Conservation (phyloP, 2,113 vertebrate species). For the Gasterosteus nipponicus region DNA sequence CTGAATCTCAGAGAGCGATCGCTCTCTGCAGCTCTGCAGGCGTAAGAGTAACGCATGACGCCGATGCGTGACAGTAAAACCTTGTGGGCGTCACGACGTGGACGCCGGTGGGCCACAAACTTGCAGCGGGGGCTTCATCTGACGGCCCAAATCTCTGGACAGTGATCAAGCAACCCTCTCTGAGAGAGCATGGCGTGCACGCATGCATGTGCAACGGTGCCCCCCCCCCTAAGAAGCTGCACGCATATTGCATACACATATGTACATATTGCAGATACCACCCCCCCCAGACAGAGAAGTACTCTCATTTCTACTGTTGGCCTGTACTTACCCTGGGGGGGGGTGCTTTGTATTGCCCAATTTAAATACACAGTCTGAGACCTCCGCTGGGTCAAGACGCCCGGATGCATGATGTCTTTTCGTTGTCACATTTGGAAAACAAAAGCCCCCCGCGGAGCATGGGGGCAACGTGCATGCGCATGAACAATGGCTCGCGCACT, state of each 20-base stretch:
- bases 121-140: too few relatives aligned
- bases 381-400: neutral
- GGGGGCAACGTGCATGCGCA: neutral
- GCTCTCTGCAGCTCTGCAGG: constrained; percentile 10
- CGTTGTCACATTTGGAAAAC: neutral
- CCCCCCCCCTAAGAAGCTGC: constrained; percentile 10
- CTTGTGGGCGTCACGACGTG: neutral
- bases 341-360: neutral
- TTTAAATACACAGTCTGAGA: neutral
- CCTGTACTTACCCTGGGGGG: too few relatives aligned
- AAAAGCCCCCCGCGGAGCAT: neutral
- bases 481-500: constrained; percentile 58
- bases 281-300: too few relatives aligned
- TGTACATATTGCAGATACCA: too few relatives aligned
- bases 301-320: neutral
- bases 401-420: neutral
- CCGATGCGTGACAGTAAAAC: constrained; percentile 6
- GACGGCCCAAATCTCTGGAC: constrained; percentile 29
- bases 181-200: neutral
- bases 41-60: neutral
- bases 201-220: constrained; percentile 9
- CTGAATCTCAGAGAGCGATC: constrained; percentile 21
- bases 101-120: too few relatives aligned
- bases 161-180: constrained; percentile 1
- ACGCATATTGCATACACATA: neutral